Conservation (phyloP, 2,113 vertebrate species). For the Cephalopholis sonnerati region DNA sequence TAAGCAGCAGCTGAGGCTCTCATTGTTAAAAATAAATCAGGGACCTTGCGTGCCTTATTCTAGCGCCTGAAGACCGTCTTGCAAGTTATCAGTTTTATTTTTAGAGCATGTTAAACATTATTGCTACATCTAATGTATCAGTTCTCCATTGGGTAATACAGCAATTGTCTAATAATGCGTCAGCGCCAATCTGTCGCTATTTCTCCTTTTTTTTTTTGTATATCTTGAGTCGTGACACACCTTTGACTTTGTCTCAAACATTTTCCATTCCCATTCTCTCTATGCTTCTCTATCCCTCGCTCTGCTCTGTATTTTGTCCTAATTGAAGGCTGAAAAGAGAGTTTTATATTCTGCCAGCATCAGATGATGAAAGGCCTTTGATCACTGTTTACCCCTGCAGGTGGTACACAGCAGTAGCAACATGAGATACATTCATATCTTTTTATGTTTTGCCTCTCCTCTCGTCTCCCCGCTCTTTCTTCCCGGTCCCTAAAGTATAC, state of each 20-base stretch:
- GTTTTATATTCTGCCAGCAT: constrained; percentile 66
- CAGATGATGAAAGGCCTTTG: constrained; percentile 78
- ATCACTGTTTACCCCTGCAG: constrained; percentile 76
- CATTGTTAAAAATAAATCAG: constrained; percentile 7
- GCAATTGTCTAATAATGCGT: constrained; percentile 7
- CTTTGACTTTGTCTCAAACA: constrained; percentile 35
- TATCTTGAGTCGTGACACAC: constrained; percentile 4
- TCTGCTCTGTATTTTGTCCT: constrained; percentile 51
- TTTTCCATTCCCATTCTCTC: not conserved
- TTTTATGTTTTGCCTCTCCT: constrained; percentile 36
- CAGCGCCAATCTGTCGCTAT: not conserved
- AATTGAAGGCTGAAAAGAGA: constrained; percentile 70
- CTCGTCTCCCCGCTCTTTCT: constrained; percentile 12
- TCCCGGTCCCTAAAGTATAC: not conserved
- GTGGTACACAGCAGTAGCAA: constrained; percentile 59
- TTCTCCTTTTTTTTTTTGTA: not conserved
- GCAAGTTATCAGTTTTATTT: constrained; percentile 41
- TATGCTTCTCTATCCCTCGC: not conserved
- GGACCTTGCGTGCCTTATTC: constrained; percentile 11
- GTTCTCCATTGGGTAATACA: constrained; percentile 19
- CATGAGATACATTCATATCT: constrained; percentile 57
- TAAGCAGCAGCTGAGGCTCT: no score
- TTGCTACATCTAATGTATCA: constrained; percentile 8
- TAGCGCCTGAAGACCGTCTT: not conserved
- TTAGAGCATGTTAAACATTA: constrained; percentile 33